These are phyloP conservation scores for Rhagium mordax DNA, from an alignment of 2,888 invertebrate genomes.

Conservation along the genomic window DNA sequence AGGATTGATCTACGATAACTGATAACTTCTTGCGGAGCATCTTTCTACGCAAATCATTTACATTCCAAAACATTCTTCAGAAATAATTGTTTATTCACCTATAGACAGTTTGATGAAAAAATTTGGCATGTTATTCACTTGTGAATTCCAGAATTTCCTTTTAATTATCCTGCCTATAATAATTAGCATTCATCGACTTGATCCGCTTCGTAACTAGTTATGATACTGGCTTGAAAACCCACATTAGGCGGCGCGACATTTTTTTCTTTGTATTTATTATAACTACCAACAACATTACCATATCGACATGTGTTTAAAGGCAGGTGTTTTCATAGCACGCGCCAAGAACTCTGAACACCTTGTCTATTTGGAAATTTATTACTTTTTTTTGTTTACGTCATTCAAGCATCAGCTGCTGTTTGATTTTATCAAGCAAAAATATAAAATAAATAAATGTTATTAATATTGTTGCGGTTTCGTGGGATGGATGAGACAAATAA, in stretches of 20 bases:
- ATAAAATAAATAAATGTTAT: conserved; percentile 5
- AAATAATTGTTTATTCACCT: too few relatives aligned
- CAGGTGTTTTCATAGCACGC: conserved; percentile 58
- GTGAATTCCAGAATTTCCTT: neutral
- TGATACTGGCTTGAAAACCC: neutral
- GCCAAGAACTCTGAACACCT: conserved; percentile 62
- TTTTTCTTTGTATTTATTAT: conserved; percentile 36
- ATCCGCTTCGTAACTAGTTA: neutral
- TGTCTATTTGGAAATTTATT: conserved; percentile 61
- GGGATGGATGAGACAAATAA: conserved; percentile 31
- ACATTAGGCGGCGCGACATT: conserved; percentile 31
- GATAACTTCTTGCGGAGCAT: too few relatives aligned
- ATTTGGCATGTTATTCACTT: neutral
- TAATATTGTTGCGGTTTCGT: neutral
- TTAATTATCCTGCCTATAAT: conserved; percentile 7
- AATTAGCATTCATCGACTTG: neutral
- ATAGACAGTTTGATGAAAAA: neutral
- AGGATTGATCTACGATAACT: too few relatives aligned
- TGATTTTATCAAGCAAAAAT: conserved; percentile 16
- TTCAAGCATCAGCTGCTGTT: conserved; percentile 40
- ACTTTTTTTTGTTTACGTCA: conserved; percentile 51
- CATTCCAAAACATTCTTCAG: too few relatives aligned
- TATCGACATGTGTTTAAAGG: conserved; percentile 64
- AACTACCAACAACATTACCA: conserved; percentile 58
- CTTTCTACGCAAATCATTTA: too few relatives aligned